These are phyloP conservation scores for Tympanuchus pallidicinctus DNA, from an alignment of 2,113 vertebrate species.

Conservation along the genomic window DNA sequence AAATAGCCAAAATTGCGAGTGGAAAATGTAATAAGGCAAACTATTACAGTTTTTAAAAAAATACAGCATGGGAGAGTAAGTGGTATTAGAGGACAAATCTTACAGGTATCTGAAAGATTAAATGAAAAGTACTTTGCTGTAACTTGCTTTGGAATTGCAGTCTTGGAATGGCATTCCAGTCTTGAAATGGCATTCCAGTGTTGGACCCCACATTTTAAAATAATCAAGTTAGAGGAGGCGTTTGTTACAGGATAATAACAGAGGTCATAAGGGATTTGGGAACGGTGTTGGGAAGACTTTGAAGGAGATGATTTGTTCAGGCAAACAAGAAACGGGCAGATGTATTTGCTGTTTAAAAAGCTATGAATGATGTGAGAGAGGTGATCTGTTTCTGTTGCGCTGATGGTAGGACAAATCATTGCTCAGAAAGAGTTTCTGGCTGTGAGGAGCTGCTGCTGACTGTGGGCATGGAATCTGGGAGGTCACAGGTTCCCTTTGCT, in stretches of 20 bases:
- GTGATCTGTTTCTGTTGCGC: accelerated
- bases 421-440: neutral
- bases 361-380: neutral
- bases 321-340: neutral
- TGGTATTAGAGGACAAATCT: neutral
- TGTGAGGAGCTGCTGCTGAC: neutral
- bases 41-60: neutral
- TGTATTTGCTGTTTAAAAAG: neutral
- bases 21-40: neutral
- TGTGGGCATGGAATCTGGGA: neutral
- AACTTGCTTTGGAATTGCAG: neutral
- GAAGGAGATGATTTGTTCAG: neutral
- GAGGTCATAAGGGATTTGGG: neutral
- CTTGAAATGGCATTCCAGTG: neutral
- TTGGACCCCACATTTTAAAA: neutral
- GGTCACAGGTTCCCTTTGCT: neutral
- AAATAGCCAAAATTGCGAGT: neutral
- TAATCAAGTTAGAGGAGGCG: accelerated
- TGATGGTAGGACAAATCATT: neutral
- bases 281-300: neutral
- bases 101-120: neutral
- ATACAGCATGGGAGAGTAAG: neutral
- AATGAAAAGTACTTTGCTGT: neutral
- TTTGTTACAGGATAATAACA: neutral
- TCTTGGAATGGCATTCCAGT: neutral